phyloP scores from a whole-genome alignment of 2,797 vertebrate genomes.

The Melanogrammus aeglefinus region DNA sequence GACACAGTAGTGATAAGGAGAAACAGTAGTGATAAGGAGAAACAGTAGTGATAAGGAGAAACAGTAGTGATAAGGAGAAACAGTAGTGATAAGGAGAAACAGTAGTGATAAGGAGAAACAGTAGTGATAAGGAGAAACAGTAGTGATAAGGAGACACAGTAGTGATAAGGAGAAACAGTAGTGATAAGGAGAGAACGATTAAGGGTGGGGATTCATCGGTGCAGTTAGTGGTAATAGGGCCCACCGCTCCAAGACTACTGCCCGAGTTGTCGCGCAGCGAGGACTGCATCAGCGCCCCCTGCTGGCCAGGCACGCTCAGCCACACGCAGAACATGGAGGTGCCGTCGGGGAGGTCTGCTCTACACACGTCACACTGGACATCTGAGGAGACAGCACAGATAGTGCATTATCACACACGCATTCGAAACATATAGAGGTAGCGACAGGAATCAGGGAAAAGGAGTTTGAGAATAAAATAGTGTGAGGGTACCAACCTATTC shows the following conservation, averaged over 20 bases:
- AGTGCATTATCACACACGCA: not conserved
- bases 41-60: not conserved
- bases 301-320: slow-evolving; percentile 77
- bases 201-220: no score
- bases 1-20: no score
- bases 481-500: slow-evolving; percentile 71
- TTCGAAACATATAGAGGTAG: not conserved
- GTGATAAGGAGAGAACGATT: no score
- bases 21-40: no score
- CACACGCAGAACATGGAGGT: slow-evolving; percentile 82
- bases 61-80: not conserved
- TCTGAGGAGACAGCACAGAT: slow-evolving; percentile 61
- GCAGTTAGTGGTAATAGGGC: not conserved
- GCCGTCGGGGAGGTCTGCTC: slow-evolving; percentile 65
- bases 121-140: not conserved
- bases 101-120: not conserved
- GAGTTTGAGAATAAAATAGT: not conserved
- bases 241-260: slow-evolving; percentile 79
- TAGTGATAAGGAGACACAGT: no score
- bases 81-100: not conserved
- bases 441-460: not conserved
- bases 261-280: slow-evolving; percentile 68
- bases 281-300: slow-evolving; percentile 62
- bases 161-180: no score
- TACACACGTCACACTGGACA: slow-evolving; percentile 80